Conservation (phyloP, 2,797 vertebrate genomes). For the Sebastes kiyomatsui region DNA sequence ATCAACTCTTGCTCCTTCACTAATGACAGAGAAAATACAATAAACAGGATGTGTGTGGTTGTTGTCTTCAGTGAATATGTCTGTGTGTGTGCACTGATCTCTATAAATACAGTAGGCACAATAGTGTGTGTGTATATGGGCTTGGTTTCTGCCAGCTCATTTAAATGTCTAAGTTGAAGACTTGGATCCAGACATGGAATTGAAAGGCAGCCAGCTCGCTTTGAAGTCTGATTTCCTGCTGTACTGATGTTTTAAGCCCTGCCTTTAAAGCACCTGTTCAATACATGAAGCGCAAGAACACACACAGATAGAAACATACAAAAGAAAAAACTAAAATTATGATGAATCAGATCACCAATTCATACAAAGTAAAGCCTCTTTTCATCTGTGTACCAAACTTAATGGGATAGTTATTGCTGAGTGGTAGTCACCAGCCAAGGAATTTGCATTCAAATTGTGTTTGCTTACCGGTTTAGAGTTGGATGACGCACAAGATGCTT, state of each 20-base stretch:
- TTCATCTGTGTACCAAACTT: conserved; percentile 1
- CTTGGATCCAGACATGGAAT: conserved; percentile 31
- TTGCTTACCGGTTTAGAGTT: conserved; percentile 34
- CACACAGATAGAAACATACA: background rate
- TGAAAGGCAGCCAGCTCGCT: conserved; percentile 32
- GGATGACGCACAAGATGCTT: conserved; percentile 29
- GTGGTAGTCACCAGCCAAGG: conserved; percentile 38
- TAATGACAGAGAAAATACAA: conserved; percentile 15
- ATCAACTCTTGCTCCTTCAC: conserved; percentile 25
- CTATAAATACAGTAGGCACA: conserved; percentile 7
- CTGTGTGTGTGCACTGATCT: background rate
- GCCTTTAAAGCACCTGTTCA: conserved; percentile 27
- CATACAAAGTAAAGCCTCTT: conserved; percentile 17
- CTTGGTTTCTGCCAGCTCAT: conserved; percentile 21
- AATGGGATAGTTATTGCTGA: conserved; percentile 30
- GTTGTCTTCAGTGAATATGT: background rate
- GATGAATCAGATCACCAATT: background rate
- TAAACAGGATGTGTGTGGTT: background rate
- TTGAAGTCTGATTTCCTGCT: conserved; percentile 56
- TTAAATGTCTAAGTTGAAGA: conserved; percentile 41
- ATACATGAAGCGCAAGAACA: conserved; percentile 1
- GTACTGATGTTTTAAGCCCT: conserved; percentile 38
- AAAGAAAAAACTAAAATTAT: background rate
- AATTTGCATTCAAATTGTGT: conserved; percentile 53
- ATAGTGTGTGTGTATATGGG: background rate